Evolutionary conservation across 1,140 invertebrate genomes (phyloP), one percentile per base, ranked within the genome.

Genomic region (Panagrolaimus sp.): DNA sequence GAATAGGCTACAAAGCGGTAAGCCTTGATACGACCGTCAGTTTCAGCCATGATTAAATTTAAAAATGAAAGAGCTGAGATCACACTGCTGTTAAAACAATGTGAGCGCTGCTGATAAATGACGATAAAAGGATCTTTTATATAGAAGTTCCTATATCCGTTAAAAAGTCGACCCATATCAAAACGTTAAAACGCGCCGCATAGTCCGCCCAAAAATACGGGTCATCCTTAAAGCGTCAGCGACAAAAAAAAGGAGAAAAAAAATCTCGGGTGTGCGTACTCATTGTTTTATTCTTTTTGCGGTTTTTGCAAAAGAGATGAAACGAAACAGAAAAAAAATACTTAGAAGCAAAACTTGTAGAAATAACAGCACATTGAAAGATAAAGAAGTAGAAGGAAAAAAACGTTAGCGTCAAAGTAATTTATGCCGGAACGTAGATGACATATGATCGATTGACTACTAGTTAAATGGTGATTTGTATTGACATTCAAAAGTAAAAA

Each of bases 1-100:
- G 71, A 71, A 45, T 72, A 72, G 63, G 71, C 71, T 9, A 72
- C 71, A 47, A 72, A 72, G 17, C 46, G 47, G 62, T 71, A 71
- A 21, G 70, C 70, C 45, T 71, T 71, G 48, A 63, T 71, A 28
- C 70, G 52, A 28, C 52, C 52, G 17, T 58, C 52, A 26, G 21
- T 58, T 28, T 58, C 52, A 58, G 28, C 52, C 52, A 58, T 58
- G 12, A 12, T 58, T n/a, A 58, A 28, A 4, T 38, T n/a, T n/a
- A n/a, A n/a, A 38, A 38, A 38, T 21, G 52, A 58, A 6, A 26
- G 21, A 28, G 21, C 28, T 58, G 52, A 58, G 52, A 58, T 58
- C 52, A 58, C 52, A 58, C 52, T 58, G 52, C 21, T 21, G 21
- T 58, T 21, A 58, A 48, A 58, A 21, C 52, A 58, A 58, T 58